phyloP scores from a whole-genome alignment of 2,113 vertebrate species.

The Seriola rivoliana region DNA sequence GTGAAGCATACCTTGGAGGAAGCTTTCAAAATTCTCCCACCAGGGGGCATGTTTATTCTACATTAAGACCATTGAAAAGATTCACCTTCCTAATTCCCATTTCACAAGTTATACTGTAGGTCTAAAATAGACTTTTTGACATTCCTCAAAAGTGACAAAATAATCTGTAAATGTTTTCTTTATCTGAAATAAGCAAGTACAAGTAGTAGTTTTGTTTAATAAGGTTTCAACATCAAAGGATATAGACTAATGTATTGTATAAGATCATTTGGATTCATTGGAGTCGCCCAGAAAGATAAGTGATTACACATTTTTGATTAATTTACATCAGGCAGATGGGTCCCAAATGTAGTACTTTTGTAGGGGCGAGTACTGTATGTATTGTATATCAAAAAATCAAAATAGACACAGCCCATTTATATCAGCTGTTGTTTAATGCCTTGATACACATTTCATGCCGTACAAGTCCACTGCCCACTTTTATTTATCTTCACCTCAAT shows the following conservation, averaged over 20 bases:
- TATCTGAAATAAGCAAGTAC: not conserved
- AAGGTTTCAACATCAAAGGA: not conserved
- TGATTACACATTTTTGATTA: not conserved
- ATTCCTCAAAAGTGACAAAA: no score
- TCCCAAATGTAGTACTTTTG: not conserved
- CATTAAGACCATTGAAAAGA: not conserved
- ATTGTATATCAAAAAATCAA: not conserved
- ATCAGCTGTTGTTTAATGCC: no score
- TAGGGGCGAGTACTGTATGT: not conserved
- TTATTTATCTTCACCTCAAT: not conserved
- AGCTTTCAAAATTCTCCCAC: constrained; percentile 22
- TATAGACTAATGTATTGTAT: not conserved
- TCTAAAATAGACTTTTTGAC: not conserved
- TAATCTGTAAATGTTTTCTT: not conserved
- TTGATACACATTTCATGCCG: not conserved
- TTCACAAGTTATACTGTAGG: not conserved
- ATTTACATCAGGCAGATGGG: no score
- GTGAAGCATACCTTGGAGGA: not conserved
- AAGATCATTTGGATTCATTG: not conserved
- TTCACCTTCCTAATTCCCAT: not conserved
- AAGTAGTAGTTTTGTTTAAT: not conserved
- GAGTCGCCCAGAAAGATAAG: no score
- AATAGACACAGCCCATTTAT: not conserved
- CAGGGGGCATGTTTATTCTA: constrained; percentile 40
- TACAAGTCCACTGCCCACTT: no score